These are phyloP conservation scores for Capreolus pygargus DNA, from an alignment of 2,113 vertebrate genomes.

Conservation along the genomic window DNA sequence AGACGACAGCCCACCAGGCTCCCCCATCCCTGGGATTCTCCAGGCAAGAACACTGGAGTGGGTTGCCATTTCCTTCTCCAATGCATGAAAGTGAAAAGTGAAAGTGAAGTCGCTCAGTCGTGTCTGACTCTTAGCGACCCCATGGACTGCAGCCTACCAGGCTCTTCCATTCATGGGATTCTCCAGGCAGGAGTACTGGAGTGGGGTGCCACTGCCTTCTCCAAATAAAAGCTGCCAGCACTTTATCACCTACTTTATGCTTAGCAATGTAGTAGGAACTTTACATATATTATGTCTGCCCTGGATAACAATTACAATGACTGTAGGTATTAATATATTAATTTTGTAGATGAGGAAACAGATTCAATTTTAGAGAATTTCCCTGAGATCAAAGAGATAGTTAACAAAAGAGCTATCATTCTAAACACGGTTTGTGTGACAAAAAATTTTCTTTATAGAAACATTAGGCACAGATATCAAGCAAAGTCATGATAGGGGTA, in stretches of 20 bases:
- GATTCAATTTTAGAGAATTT: conserved; percentile 1
- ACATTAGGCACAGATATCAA: background rate
- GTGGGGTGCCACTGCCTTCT: too few species aligned
- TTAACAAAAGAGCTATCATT: background rate
- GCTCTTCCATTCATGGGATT: too few species aligned
- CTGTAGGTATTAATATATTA: background rate
- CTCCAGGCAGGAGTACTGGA: too few species aligned
- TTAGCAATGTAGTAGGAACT: background rate
- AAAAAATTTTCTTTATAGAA: background rate
- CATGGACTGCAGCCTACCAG: too few species aligned
- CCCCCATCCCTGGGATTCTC: too few species aligned
- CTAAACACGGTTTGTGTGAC: background rate
- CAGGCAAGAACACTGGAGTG: too few species aligned
- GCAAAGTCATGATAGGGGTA: background rate
- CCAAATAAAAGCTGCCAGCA: background rate
- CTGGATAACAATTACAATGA: background rate
- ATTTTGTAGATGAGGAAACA: conserved; percentile 25
- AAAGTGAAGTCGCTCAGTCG: too few species aligned
- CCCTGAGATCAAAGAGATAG: background rate
- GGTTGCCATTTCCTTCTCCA: too few species aligned
- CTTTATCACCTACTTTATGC: background rate
- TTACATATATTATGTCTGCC: background rate
- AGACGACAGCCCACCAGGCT: too few species aligned
- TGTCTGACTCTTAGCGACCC: too few species aligned
- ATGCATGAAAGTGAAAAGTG: too few species aligned